Evolutionary conservation across 2,888 invertebrate species (phyloP), one percentile per base, ranked within the genome.

Genomic region (Allygus modestus): DNA sequence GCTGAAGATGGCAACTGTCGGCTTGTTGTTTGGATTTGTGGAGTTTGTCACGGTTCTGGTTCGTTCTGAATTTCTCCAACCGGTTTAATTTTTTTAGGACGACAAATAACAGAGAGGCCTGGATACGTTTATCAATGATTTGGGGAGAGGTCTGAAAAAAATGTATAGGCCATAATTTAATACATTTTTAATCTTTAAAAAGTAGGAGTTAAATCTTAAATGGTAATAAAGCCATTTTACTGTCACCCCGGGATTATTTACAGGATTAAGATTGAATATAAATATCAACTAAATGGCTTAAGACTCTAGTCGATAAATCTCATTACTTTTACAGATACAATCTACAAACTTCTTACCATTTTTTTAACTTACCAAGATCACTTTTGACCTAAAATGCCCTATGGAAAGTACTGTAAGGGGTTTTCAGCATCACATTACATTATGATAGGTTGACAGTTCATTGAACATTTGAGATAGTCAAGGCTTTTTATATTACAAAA

Each of bases 51-150:
- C 97, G 92, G 0, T 96, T 95, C 85, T 95, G 93, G 88, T 97
- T 95, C 51, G 97, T 95, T 1, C 97, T 93, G 79, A 97, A 95
- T 91, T 98, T 98, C 89, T 97, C 97, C 88, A 97, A 92, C 26
- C 98, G 93, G 90, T 98, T 98, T 0, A 98, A 91, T 90, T 97
- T 98, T 89, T 97, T 98, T 81, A 98, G 91, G 82, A 95, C 92
- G n/a, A 97, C 94, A 88, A 97, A 94, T 88, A 94, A 92, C 82
- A 97, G 90, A 0, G 95, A 94, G 0, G 95, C 95, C 88, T 96
- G 94, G 82, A 94, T 92, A 88, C 95, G 92, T 88, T 95, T 93
- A 82, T 94, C 92, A 84, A 92, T 92, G 9, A 96, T 93, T 58
- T 83, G 79, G 4, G 84, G 86, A 23, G 81, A 82, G 73, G 87